phyloP scores from a whole-genome alignment of 1,140 invertebrate species.

The Eumeta japonica region DNA sequence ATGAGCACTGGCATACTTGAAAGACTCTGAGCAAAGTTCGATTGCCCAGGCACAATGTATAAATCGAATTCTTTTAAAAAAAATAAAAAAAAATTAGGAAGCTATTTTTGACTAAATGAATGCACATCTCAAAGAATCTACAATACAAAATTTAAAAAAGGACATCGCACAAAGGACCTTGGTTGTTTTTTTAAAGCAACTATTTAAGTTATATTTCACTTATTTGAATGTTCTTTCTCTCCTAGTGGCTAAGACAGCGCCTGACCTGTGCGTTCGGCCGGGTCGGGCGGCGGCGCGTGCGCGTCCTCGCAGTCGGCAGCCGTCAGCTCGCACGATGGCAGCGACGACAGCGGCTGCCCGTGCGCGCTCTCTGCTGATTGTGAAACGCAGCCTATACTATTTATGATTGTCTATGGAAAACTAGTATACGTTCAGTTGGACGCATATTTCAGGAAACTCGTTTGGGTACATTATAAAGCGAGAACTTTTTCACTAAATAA shows the following conservation, averaged over 20 bases:
- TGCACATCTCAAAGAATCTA: too few species aligned
- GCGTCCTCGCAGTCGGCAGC: conserved; percentile 31
- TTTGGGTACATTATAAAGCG: neutral
- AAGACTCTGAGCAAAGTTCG: too few species aligned
- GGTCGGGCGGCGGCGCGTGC: conserved; percentile 15
- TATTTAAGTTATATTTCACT: neutral
- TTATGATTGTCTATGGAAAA: too few species aligned
- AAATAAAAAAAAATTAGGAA: too few species aligned
- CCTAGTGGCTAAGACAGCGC: conserved; percentile 9
- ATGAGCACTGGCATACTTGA: too few species aligned
- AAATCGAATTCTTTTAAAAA: too few species aligned
- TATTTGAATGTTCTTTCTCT: neutral
- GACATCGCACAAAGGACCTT: too few species aligned
- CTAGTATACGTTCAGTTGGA: neutral
- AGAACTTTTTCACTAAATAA: neutral
- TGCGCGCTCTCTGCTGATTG: conserved; percentile 24
- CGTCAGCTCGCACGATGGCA: conserved; percentile 35
- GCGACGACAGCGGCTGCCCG: conserved; percentile 27
- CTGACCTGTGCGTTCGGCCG: conserved; percentile 22
- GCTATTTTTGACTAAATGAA: too few species aligned
- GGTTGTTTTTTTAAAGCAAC: neutral
- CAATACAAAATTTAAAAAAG: too few species aligned
- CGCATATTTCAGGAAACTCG: neutral
- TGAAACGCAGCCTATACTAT: neutral
- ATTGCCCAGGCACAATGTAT: too few species aligned